phyloP scores from a whole-genome alignment of 2,888 invertebrate genomes.

The Stramonita haemastoma region DNA sequence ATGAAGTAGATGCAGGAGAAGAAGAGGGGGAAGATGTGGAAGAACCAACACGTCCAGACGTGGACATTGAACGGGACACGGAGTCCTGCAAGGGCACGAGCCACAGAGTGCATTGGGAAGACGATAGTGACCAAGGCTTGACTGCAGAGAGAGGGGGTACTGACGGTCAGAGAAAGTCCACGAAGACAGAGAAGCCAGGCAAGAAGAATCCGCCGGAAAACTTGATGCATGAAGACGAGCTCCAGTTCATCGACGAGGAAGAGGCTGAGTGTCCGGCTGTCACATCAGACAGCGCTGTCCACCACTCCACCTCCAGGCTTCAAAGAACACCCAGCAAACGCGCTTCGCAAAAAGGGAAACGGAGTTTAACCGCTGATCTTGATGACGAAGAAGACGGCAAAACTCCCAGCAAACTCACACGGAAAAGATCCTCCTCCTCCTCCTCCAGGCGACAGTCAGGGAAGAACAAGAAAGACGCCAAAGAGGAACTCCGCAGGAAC shows the following conservation, averaged over 20 bases:
- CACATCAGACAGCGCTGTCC: background rate
- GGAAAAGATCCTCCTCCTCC: background rate
- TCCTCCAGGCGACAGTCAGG: background rate
- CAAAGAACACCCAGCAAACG: background rate
- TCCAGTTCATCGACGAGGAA: slow-evolving; percentile 12
- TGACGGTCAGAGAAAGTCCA: background rate
- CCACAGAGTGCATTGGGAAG: slow-evolving; percentile 18
- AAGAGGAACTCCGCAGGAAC: slow-evolving; percentile 22
- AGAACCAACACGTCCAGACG: background rate
- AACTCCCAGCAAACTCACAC: background rate
- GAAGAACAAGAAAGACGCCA: slow-evolving; percentile 20
- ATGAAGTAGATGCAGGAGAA: slow-evolving; percentile 10
- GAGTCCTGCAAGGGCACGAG: background rate
- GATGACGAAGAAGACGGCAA: background rate
- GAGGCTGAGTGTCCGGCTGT: background rate
- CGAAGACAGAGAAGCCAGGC: background rate
- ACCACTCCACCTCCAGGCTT: background rate
- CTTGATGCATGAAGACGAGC: background rate
- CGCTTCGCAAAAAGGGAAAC: background rate
- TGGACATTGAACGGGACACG: background rate
- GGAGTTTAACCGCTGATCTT: background rate
- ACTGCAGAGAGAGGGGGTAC: background rate
- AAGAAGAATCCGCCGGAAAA: background rate
- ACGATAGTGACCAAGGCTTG: background rate
- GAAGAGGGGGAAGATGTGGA: background rate